phyloP scores from a whole-genome alignment of 2,113 vertebrate species.

The Ahaetulla prasina region DNA sequence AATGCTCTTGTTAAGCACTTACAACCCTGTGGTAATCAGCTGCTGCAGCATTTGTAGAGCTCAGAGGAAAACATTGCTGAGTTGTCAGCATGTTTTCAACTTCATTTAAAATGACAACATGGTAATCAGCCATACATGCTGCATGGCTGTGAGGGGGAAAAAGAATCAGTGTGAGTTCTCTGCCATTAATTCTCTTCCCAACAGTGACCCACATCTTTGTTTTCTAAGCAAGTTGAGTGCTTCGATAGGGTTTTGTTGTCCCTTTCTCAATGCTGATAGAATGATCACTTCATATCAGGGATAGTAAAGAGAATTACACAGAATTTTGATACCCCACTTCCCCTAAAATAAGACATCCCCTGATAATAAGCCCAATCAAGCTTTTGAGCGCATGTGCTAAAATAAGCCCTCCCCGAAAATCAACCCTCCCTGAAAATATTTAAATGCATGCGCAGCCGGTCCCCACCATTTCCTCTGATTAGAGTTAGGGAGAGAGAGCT shows the following conservation, averaged over 20 bases:
- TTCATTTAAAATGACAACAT: constrained; percentile 65
- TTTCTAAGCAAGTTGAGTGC: constrained; percentile 35
- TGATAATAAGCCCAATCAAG: too few species aligned
- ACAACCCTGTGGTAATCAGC: constrained; percentile 55
- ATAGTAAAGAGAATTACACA: background rate
- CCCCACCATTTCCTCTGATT: too few species aligned
- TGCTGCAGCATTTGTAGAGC: constrained; percentile 54
- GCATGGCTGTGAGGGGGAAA: constrained; percentile 6
- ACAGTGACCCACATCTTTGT: constrained; percentile 8
- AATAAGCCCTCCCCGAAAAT: too few species aligned
- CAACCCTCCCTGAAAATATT: too few species aligned
- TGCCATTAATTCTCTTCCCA: constrained; percentile 43
- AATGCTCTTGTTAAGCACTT: constrained; percentile 49
- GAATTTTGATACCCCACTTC: too few species aligned
- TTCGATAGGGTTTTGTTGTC: constrained; percentile 7
- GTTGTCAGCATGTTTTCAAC: constrained; percentile 61
- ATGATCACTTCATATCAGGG: background rate
- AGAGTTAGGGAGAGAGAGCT: too few species aligned
- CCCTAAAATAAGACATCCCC: too few species aligned
- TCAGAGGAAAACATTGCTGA: constrained; percentile 58
- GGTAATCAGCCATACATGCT: constrained; percentile 54
- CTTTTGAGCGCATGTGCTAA: too few species aligned
- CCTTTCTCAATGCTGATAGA: background rate
- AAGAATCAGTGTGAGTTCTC: constrained; percentile 39
- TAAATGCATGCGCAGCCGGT: too few species aligned